Percentiles rank a stretch among this genome's conserved stretches.
These are phyloP conservation scores for Phaethornis superciliosus DNA, from an alignment of 2,113 vertebrate genomes.

Conservation along the genomic window DNA sequence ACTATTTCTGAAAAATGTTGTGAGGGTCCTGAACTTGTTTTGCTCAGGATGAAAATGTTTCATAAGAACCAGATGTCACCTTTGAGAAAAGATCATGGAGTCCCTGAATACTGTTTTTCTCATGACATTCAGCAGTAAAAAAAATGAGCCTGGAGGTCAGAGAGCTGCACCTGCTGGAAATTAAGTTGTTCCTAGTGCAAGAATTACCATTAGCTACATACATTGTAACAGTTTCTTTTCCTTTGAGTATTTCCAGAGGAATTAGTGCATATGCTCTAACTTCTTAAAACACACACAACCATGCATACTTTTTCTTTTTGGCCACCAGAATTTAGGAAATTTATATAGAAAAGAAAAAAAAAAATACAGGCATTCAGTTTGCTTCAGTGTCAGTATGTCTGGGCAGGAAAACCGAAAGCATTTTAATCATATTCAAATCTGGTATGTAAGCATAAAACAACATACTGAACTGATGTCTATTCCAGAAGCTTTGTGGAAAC, in stretches of 20 bases:
- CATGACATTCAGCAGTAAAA: neutral
- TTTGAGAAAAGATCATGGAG: neutral
- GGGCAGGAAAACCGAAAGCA: neutral
- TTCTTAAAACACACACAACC: neutral
- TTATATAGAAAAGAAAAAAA: neutral
- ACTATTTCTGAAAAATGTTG: neutral
- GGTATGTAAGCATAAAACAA: neutral
- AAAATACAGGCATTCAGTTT: neutral
- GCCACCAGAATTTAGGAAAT: neutral
- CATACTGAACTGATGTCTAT: neutral
- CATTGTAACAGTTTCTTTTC: neutral
- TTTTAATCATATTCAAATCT: neutral
- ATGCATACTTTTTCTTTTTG: neutral
- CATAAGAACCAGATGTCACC: neutral
- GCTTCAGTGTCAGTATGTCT: neutral
- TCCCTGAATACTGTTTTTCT: neutral
- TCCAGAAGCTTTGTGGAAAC: neutral
- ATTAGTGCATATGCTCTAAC: neutral
- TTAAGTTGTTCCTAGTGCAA: neutral
- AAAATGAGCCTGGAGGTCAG: neutral
- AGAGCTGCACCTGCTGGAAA: neutral
- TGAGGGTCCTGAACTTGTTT: neutral
- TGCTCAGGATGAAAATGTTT: neutral
- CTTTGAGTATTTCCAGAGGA: neutral
- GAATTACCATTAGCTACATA: neutral